Base-by-base conservation (phyloP, 2,797 vertebrate species). In the Micromesistius poutassou region DNA sequence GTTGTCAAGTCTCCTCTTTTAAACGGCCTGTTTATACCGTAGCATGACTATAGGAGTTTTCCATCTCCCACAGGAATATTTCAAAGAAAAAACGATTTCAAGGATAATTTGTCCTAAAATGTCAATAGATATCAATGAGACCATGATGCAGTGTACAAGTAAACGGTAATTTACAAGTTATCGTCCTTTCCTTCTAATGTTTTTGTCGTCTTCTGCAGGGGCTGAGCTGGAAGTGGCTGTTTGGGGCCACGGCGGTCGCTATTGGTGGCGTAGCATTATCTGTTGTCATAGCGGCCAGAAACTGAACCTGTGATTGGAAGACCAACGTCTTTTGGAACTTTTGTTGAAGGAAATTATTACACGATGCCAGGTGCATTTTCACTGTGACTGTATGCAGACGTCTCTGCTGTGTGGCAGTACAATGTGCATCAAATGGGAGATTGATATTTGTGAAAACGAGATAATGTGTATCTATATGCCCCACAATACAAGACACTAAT, bases 211-310 rank as follows among this genome's bases (percentile, higher is more conserved):
- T 77, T 84, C 75, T 79, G 4, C 86, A 99, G 97, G 94, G 94
- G 80, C 93, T 98, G 84, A 97, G 96, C 42, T 99, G 98, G 98
- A 99, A 99, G 90, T 98, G 97, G 97, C 94, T 99, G 72, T 99
- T 99, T 0, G 97, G 97, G 0, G 97, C 98, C 0, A 97, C 97
- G 0, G 97, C 97, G 0, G 95, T 98, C 19, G 98, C 97, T 12
- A 94, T 99, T 0, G 98, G 98, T 0, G 97, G 98, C 0, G 96
- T 99, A 82, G 98, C 97, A n/a, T 91, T 99, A 86, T 98, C 98
- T 0, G 97, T 99, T 38, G 95, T 98, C 91, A 97, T 99, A 33
- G 97, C 97, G 2, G 97, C 98, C 74, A 96, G 97, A 93, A 98
- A 98, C 88, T 99, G 91, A 93, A 76, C 50, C 70, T 71, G 28